Evolutionary conservation across 2,888 invertebrate species (phyloP), one percentile per base, ranked within the genome.

Genomic region (Pollenia amentaria): DNA sequence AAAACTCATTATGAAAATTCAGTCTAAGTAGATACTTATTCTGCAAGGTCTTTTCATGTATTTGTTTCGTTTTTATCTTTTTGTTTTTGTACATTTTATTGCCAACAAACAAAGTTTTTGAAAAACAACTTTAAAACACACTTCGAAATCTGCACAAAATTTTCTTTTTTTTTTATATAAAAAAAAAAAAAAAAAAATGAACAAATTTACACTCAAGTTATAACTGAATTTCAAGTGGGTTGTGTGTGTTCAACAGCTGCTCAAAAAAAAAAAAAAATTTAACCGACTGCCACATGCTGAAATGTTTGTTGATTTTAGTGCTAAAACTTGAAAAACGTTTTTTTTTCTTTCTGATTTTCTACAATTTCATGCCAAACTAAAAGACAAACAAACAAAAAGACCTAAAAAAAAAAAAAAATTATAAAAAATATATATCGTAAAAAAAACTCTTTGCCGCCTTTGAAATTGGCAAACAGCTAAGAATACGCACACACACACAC

Each of bases 391-490:
- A 40, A 73, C 10, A 62, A 77, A 65, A 29, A 38, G 46, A 65
- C n/a, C 42, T 10, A 67, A 67, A 46, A 69, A 44, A 72, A 65
- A n/a, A n/a, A n/a, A n/a, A n/a, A n/a, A n/a, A n/a, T n/a, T n/a
- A n/a, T n/a, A n/a, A n/a, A n/a, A n/a, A n/a, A n/a, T n/a, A n/a
- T n/a, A n/a, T n/a, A 46, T 29, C 51, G 42, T 57, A 57, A 73
- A 76, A 67, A 51, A 76, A 67, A 60, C 60, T 16, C 29, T 60
- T 75, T 69, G 62, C 62, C 62, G 76, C 70, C 62, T 77, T 69
- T 65, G 53, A 38, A 55, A 48, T 14, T 46, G 67, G 38, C 67
- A 77, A 29, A n/a, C 65, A 64, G 12, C 48, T 53, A 38, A 14
- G 21, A 44, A 3, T 16, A 69, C 48, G 38, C 42, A 21, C 2